phyloP scores from a whole-genome alignment of 1,140 invertebrate genomes.

The Listronotus oregonensis region DNA sequence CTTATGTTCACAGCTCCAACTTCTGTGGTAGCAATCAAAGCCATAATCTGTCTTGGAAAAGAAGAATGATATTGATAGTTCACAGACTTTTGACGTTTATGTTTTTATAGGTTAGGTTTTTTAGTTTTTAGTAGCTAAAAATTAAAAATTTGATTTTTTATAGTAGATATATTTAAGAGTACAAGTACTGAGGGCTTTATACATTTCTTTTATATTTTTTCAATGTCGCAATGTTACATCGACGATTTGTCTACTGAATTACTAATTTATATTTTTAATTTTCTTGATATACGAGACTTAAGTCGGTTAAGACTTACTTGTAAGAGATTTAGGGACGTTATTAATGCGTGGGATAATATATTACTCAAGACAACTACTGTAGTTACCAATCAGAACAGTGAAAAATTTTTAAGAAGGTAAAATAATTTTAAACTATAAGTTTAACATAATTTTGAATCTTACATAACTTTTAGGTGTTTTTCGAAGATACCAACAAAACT shows the following conservation, averaged over 20 bases:
- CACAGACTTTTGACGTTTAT: too few species aligned
- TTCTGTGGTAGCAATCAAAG: conserved; percentile 37
- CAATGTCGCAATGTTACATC: conserved; percentile 33
- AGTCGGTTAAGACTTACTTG: conserved; percentile 43
- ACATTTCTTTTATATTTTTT: neutral
- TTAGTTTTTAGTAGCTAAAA: too few species aligned
- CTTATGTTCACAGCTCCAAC: too few species aligned
- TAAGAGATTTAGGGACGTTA: conserved; percentile 41
- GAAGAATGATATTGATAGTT: neutral
- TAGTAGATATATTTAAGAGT: neutral
- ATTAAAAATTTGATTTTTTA: too few species aligned
- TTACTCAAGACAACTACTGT: conserved; percentile 36
- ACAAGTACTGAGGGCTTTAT: neutral
- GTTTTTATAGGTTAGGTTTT: too few species aligned
- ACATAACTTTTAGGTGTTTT: conserved; percentile 36
- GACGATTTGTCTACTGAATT: conserved; percentile 41
- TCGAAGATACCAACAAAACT: conserved; percentile 28
- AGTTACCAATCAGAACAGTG: conserved; percentile 45
- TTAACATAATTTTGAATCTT: conserved; percentile 4
- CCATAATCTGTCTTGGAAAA: conserved; percentile 36
- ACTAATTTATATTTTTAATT: conserved; percentile 46
- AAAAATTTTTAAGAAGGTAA: conserved; percentile 40
- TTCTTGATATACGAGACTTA: conserved; percentile 42
- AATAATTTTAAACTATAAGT: too few species aligned
- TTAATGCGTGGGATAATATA: conserved; percentile 37